Conservation (phyloP, 2,797 vertebrate genomes). For the Sylvia borin region DNA sequence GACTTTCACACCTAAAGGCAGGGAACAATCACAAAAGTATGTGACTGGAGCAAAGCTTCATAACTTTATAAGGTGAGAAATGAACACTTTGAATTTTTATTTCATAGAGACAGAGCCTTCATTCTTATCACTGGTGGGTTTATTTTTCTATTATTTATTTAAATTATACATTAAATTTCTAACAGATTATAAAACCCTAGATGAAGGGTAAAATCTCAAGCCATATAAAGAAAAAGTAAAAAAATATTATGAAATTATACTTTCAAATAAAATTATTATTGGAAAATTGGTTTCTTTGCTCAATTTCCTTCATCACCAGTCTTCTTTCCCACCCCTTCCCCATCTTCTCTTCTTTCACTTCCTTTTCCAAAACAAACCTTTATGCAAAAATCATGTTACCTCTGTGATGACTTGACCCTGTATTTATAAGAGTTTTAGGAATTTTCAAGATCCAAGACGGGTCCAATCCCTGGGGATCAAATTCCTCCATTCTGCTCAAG, state of each 20-base stretch:
- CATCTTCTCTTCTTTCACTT: background rate
- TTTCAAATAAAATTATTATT: constrained; percentile 9
- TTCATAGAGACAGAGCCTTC: background rate
- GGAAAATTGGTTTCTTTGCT: background rate
- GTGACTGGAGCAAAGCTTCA: constrained; percentile 1
- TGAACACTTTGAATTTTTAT: background rate
- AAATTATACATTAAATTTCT: constrained; percentile 5
- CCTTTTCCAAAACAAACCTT: constrained; percentile 14
- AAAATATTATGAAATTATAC: background rate
- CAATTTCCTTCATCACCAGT: background rate
- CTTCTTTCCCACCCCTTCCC: background rate
- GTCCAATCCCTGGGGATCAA: background rate
- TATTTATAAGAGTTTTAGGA: background rate
- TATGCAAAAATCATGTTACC: background rate
- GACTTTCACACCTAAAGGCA: constrained; percentile 7
- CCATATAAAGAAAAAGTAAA: background rate
- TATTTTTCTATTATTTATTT: constrained; percentile 1
- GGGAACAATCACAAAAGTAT: background rate
- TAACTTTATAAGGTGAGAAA: background rate
- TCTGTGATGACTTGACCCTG: background rate
- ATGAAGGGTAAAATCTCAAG: background rate
- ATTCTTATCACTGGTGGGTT: background rate
- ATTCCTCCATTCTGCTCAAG: background rate
- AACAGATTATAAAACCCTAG: background rate
- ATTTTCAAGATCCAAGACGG: background rate